These are phyloP conservation scores for Bubo bubo DNA, from an alignment of 2,113 vertebrate genomes.

Conservation along the genomic window DNA sequence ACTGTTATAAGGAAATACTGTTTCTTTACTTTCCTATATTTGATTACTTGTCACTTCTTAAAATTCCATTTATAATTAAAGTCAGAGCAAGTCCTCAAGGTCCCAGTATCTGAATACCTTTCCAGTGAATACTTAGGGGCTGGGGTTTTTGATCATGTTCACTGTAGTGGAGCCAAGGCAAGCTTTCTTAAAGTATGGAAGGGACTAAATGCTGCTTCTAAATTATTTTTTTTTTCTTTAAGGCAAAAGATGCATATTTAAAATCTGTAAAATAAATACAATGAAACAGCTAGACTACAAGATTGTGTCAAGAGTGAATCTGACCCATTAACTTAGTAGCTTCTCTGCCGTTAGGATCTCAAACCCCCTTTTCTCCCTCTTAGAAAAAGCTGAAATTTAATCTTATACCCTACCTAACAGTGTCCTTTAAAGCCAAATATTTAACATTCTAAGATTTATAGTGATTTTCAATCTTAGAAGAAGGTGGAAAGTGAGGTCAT, in stretches of 20 bases:
- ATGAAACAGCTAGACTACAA: neutral
- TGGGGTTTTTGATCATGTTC: neutral
- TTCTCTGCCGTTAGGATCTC: neutral
- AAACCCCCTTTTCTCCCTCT: neutral
- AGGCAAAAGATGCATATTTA: neutral
- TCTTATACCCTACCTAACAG: neutral
- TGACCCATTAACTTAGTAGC: neutral
- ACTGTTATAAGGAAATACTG: neutral
- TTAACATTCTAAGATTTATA: neutral
- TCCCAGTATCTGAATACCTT: neutral
- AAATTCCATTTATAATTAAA: neutral
- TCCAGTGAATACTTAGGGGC: neutral
- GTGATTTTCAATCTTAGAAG: slow-evolving; percentile 22
- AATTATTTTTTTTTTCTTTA: neutral
- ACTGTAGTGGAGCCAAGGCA: neutral
- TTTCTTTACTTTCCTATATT: neutral
- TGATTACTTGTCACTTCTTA: neutral
- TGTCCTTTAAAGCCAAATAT: slow-evolving; percentile 33
- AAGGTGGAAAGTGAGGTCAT: neutral
- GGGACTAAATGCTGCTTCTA: neutral
- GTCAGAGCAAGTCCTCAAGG: neutral
- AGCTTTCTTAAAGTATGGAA: neutral
- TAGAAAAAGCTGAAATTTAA: neutral
- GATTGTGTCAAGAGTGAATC: neutral
- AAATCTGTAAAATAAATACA: neutral